These are phyloP conservation scores for Nasonovia ribisnigri DNA, from an alignment of 2,888 invertebrate species.

Conservation along the genomic window DNA sequence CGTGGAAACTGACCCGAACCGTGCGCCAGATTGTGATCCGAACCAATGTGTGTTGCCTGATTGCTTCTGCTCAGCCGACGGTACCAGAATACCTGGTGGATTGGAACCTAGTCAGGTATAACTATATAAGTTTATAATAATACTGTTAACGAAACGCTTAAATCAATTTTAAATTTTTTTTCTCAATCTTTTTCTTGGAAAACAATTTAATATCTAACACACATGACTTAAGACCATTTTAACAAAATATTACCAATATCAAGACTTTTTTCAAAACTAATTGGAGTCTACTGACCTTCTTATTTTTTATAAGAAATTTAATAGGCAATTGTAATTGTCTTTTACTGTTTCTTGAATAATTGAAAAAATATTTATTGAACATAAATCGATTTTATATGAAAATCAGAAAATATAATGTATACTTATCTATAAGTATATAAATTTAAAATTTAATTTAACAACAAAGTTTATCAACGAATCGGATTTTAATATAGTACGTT, in stretches of 20 bases:
- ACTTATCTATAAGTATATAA: neutral
- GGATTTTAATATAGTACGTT: neutral
- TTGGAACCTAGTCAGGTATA: slow-evolving; percentile 80
- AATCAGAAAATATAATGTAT: no score
- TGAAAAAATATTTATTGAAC: neutral
- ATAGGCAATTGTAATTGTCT: neutral
- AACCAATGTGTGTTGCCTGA: slow-evolving; percentile 90
- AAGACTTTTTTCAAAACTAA: neutral
- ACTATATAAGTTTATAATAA: neutral
- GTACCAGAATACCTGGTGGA: slow-evolving; percentile 88
- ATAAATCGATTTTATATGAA: neutral
- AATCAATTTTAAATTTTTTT: neutral
- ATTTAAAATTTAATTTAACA: neutral
- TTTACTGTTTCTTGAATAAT: neutral
- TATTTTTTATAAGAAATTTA: neutral
- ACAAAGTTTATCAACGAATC: neutral
- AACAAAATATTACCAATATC: neutral
- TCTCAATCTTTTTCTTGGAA: neutral
- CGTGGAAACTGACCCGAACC: slow-evolving; percentile 90
- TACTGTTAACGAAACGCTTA: neutral
- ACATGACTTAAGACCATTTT: neutral
- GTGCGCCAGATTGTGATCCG: slow-evolving; percentile 91
- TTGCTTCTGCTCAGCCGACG: slow-evolving; percentile 93
- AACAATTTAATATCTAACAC: neutral
- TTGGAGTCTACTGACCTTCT: neutral